phyloP scores from a whole-genome alignment of 2,888 invertebrate genomes.

The Melanostoma scalare region DNA sequence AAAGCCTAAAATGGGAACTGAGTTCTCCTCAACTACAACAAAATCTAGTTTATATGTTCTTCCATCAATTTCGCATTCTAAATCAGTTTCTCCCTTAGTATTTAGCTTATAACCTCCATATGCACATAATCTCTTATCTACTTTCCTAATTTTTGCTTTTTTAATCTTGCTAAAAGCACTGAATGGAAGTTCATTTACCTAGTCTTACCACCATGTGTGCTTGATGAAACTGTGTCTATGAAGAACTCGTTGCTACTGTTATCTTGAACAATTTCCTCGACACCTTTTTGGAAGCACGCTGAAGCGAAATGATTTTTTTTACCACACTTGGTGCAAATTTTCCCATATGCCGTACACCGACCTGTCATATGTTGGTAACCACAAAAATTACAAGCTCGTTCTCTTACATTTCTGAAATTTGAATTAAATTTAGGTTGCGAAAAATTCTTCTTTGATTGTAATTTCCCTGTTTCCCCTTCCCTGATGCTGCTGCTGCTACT shows the following conservation, averaged over 20 bases:
- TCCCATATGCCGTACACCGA: slow-evolving; percentile 8
- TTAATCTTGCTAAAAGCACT: slow-evolving; percentile 18
- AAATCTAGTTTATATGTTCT: slow-evolving; percentile 6
- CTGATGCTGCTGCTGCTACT: slow-evolving; percentile 1
- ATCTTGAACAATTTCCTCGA: slow-evolving; percentile 7
- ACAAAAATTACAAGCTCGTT: slow-evolving; percentile 11
- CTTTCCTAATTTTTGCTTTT: slow-evolving; percentile 7
- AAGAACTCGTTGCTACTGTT: slow-evolving; percentile 4
- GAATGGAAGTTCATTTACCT: slow-evolving; percentile 26
- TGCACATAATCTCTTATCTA: slow-evolving; percentile 19
- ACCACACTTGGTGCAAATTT: slow-evolving; percentile 15
- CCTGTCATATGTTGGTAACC: slow-evolving; percentile 21
- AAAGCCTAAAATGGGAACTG: slow-evolving; percentile 47
- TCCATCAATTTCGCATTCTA: slow-evolving; percentile 13
- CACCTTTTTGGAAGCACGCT: slow-evolving; percentile 18
- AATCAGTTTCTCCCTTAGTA: slow-evolving; percentile 18
- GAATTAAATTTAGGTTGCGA: slow-evolving; percentile 15
- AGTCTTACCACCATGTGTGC: background rate
- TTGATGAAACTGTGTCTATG: slow-evolving; percentile 16
- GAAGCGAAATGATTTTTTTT: slow-evolving; percentile 22
- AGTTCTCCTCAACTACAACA: slow-evolving; percentile 16
- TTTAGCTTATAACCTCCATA: slow-evolving; percentile 20
- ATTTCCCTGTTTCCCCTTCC: slow-evolving; percentile 11
- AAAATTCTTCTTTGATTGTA: background rate
- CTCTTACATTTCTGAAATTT: slow-evolving; percentile 27